phyloP scores from a whole-genome alignment of 2,113 vertebrate genomes.

The Desmodus rotundus region DNA sequence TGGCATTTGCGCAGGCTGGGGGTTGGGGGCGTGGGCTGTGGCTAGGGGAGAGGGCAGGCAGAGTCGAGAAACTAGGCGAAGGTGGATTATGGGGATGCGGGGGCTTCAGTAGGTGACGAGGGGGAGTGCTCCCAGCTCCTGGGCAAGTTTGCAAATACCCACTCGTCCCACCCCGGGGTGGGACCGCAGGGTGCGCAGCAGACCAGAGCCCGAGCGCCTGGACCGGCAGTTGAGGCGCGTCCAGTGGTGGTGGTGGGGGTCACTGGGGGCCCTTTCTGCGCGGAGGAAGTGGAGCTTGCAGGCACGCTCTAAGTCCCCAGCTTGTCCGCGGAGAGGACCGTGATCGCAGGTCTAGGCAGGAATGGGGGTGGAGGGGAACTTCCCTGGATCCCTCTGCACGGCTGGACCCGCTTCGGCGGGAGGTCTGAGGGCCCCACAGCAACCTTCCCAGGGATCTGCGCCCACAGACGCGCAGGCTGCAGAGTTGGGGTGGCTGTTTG shows the following conservation, averaged over 20 bases:
- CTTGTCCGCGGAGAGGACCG: background rate
- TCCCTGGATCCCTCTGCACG: background rate
- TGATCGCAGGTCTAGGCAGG: background rate
- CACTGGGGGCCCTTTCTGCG: background rate
- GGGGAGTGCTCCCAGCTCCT: background rate
- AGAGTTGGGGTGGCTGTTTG: background rate
- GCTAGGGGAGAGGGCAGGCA: background rate
- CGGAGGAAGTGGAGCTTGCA: background rate
- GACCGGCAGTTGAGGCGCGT: background rate
- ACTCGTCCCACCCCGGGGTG: background rate
- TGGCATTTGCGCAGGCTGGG: background rate
- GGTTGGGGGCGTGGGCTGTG: too few species aligned
- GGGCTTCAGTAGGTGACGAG: background rate
- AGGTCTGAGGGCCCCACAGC: background rate
- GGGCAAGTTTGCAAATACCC: background rate
- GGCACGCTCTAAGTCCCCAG: background rate
- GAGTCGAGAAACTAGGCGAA: background rate
- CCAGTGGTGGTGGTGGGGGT: background rate
- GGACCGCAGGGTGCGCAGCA: background rate
- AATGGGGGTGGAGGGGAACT: background rate
- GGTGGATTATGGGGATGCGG: too few species aligned
- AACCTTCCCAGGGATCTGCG: rapidly evolving
- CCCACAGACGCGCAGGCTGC: background rate
- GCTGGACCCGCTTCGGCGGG: background rate
- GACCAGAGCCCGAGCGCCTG: background rate